Evolutionary conservation across 2,888 invertebrate genomes (phyloP), one percentile per base, ranked within the genome.

Genomic region (Drepanosiphum platanoidis): DNA sequence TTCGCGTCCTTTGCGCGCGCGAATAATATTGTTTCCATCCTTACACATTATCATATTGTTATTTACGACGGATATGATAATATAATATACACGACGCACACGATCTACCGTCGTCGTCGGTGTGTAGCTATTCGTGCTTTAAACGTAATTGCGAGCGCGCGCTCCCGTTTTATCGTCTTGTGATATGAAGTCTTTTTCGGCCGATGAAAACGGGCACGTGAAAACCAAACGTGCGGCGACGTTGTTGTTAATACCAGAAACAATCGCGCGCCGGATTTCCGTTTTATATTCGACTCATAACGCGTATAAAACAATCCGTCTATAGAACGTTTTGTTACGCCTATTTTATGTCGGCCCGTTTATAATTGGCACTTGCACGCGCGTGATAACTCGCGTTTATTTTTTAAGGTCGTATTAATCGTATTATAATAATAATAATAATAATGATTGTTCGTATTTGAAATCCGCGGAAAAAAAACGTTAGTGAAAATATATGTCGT

Each of bases 181-280:
- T 52, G 4, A 52, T 18, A 52, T n/a, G n/a, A n/a, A n/a, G n/a
- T n/a, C 52, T 52, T 52, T 22, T 52, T n/a, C 22, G 52, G 15
- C 46, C 18, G 13, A 46, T 46, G 46, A 11, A 46, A 13, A 2
- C 15, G 15, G 1, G 46, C 46, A 2, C 15, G 15, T 15, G 46
- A 13, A 42, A 13, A 42, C 42, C 3, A 42, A 42, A 42, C 42
- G 11, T 42, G n/a, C n/a, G n/a, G n/a, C n/a, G n/a, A n/a, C n/a
- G 13, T 42, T 42, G 22, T 52, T 52, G 4, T 18, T 0, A 18
- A 52, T 52, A 52, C 11, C n/a, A 64, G 64, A 64, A 64, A 27
- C 64, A 64, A 64, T 64, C 27, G 13, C 27, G 64, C 64, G 64
- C 64, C 64, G 64, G 64, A 64, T 64, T 64, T 64, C 64, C 64